Base-by-base conservation (phyloP, 2,888 invertebrate genomes). In the Alsophila aescularia region DNA sequence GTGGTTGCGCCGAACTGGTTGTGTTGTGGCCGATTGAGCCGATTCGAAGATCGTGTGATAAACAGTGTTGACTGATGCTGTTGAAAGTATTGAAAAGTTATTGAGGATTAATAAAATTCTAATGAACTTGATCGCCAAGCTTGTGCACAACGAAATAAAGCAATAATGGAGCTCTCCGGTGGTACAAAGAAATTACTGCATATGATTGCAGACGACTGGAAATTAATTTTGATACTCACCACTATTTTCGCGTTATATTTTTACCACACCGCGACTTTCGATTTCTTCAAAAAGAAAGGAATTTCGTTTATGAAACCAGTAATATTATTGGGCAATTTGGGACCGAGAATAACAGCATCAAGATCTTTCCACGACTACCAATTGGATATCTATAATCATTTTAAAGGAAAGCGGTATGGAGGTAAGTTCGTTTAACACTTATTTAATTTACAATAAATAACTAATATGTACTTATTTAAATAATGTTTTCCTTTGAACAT, bases 281-380 rank as follows among this genome's bases (percentile, higher is more conserved):
- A 86, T 61, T 82, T 81, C 70, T 93, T 92, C 70, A 79, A 86
- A 70, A 87, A 89, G 51, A 89, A 79, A 72, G 87, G 87, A 7
- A 77, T 93, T 16, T 80, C 83, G 6, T 89, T 68, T 66, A 81
- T 77, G 67, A 85, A 92, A 67, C 93, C 93, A 2, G 77, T 72
- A 16, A 81, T 92, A 62, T 73, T 93, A n/a, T 72, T 92, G 39
- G 93, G 93, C 0, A 93, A 92, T 68, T 70, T 92, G 18, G 88
- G 87, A 18, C 80, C 85, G 1, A 77, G 92, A 57, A 57, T 92
- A 43, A 64, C 75, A 21, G 83, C 85, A 10, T 84, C 79, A 60
- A 81, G 72, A 67, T 92, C 93, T 10, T 90, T 90, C 60, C 90
- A 90, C 66, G 86, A 89, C 52, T 89, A 84, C 61, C 91, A 92